Conservation (phyloP, 2,797 vertebrate species). For the Falco biarmicus region DNA sequence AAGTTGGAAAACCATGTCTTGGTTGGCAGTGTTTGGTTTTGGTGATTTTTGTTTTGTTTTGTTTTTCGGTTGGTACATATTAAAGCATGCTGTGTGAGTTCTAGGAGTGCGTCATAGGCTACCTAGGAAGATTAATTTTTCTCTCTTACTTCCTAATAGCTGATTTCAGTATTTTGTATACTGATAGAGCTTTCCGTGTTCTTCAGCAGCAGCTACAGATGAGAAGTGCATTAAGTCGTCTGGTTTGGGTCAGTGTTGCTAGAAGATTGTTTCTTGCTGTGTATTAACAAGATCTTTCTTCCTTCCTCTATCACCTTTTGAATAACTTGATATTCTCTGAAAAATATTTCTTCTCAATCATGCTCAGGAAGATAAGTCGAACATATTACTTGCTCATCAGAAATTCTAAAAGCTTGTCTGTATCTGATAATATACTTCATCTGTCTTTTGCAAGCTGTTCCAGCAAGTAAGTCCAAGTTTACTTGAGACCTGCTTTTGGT, state of each 20-base stretch:
- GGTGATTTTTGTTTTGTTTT: not conserved
- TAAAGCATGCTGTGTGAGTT: not conserved
- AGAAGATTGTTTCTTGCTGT: not conserved
- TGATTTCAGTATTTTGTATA: not conserved
- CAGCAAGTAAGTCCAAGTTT: not conserved
- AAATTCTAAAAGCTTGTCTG: not conserved
- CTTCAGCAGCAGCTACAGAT: not conserved
- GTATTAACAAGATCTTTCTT: not conserved
- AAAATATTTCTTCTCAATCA: not conserved
- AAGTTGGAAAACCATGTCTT: not conserved
- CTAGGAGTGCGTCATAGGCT: not conserved
- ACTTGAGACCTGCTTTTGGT: not conserved
- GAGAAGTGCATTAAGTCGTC: not conserved
- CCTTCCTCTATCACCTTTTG: not conserved
- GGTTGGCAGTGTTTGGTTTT: not conserved
- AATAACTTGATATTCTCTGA: not conserved
- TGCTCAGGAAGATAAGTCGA: not conserved
- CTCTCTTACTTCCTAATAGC: not conserved
- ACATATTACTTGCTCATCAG: not conserved
- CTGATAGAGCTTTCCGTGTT: not conserved
- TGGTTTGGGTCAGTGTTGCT: not conserved
- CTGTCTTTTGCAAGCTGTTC: not conserved
- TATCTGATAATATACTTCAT: not conserved
- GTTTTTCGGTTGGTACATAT: rapidly evolving
- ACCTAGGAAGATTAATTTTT: not conserved